Evolutionary conservation across 2,797 vertebrate species (phyloP).

Genomic region (Chaetophractus vellerosus): DNA sequence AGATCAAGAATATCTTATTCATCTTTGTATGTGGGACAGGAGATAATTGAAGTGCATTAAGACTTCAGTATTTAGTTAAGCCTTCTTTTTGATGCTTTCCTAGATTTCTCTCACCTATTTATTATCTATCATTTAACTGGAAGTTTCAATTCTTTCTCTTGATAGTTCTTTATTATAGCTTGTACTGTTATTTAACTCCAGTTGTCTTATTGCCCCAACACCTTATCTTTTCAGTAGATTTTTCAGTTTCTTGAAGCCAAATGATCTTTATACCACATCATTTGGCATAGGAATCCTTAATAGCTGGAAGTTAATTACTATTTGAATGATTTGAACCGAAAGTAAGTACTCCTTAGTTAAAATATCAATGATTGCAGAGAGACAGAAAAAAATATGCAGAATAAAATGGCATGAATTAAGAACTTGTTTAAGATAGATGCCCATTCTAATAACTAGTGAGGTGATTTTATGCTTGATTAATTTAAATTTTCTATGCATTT

Average conservation of each 20-base stretch:
- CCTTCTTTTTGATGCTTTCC: background rate
- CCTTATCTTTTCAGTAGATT: background rate
- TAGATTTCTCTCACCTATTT: background rate
- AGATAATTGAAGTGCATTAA: background rate
- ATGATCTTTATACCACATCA: background rate
- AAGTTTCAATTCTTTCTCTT: slow-evolving; percentile 14
- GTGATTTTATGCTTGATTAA: slow-evolving; percentile 1
- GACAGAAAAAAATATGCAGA: background rate
- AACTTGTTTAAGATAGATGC: background rate
- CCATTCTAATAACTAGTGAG: slow-evolving; percentile 6
- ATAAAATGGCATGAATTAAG: slow-evolving; percentile 5
- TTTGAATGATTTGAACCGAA: slow-evolving; percentile 12
- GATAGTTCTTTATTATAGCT: background rate
- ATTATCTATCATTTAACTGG: background rate
- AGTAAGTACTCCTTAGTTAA: background rate
- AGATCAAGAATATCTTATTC: background rate
- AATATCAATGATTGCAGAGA: background rate
- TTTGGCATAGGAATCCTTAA: background rate
- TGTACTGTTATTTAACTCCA: background rate
- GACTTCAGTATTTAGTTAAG: background rate
- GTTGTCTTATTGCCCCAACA: background rate
- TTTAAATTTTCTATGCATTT: slow-evolving; percentile 15
- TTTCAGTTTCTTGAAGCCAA: slow-evolving; percentile 39
- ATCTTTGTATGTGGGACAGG: background rate
- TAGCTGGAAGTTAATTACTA: background rate